Base-by-base conservation (phyloP, 2,113 vertebrate genomes). In the Tympanuchus pallidicinctus region DNA sequence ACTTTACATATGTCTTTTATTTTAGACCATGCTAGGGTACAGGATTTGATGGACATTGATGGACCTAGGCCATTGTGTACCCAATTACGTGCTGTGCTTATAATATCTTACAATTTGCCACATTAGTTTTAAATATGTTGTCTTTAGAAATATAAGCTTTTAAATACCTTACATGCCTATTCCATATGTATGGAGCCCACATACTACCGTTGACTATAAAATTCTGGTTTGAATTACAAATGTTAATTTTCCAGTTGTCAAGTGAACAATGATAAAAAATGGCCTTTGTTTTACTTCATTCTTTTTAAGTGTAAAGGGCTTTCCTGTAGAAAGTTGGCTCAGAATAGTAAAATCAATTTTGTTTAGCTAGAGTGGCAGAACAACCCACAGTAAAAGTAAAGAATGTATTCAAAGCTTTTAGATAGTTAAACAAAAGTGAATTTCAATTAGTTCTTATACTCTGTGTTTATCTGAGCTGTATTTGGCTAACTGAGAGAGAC, bases 111-210 rank as follows among this genome's bases (percentile, higher is more conserved):
- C 6, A 12, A 16, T 54, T 54, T 54, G 27, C 27, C 27, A 54
- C 52, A 54, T 16, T 54, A 14, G 50, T 52, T 52, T 52, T 52
- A 52, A 52, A 52, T 52, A 52, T 27, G 50, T 52, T 90, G 32
- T 48, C 20, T 22, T 32, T 69, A 34, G 17, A 61, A 47, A 10
- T 27, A 48, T 0, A 20, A 50, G 14, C 0, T 61, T 82, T n/a
- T 64, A 13, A 50, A 90, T 77, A 38, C 10, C 24, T 83, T 22
- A 0, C 27, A 5, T 64, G 5, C 67, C 3, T 42, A 32, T 22
- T 71, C n/a, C 27, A 0, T 2, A 0, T 15, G 14, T 64, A 32
- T 82, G 19, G 24, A 81, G 5, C 28, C 24, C 25, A 57, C 14
- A 10, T 27, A 7, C 15, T 47, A 13, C 9, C 43, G 8, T 8